Percentiles rank a stretch among this genome's conserved stretches.
Conservation (phyloP, 2,888 invertebrate genomes). For the Nasonia oneida region DNA sequence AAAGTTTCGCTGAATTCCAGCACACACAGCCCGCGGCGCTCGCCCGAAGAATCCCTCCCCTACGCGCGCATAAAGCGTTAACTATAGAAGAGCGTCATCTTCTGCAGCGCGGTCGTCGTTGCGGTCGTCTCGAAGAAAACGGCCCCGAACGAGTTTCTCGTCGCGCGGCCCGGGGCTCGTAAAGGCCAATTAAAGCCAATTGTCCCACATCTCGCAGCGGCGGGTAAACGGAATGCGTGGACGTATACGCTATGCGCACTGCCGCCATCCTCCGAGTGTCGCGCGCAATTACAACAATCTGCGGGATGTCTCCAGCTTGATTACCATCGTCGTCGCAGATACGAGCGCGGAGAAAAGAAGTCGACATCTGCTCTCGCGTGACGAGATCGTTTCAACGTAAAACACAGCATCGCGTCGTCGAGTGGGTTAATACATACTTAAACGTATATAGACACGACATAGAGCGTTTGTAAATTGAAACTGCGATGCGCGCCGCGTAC, state of each 20-base stretch:
- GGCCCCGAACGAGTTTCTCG: neutral
- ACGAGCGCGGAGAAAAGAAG: neutral
- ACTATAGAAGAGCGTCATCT: conserved; percentile 28
- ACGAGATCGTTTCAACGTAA: neutral
- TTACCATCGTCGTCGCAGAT: neutral
- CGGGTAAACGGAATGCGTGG: conserved; percentile 54
- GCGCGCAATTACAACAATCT: conserved; percentile 23
- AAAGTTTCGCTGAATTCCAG: neutral
- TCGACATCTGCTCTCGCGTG: neutral
- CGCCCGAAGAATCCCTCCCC: neutral
- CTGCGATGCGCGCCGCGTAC: neutral
- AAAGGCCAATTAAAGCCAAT: conserved; percentile 59
- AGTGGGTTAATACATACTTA: neutral
- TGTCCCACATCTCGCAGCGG: conserved; percentile 32
- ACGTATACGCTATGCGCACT: neutral
- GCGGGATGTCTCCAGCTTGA: neutral
- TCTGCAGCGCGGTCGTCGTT: neutral
- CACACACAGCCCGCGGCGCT: neutral
- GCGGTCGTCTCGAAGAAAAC: conserved; percentile 8
- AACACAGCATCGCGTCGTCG: neutral
- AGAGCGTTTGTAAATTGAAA: conserved; percentile 15
- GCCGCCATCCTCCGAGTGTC: neutral
- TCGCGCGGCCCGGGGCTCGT: neutral
- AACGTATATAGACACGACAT: neutral
- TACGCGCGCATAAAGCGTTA: conserved; percentile 3